Evolutionary conservation across 1,140 invertebrate genomes (phyloP).

Genomic region (Diorhabda elongata): DNA sequence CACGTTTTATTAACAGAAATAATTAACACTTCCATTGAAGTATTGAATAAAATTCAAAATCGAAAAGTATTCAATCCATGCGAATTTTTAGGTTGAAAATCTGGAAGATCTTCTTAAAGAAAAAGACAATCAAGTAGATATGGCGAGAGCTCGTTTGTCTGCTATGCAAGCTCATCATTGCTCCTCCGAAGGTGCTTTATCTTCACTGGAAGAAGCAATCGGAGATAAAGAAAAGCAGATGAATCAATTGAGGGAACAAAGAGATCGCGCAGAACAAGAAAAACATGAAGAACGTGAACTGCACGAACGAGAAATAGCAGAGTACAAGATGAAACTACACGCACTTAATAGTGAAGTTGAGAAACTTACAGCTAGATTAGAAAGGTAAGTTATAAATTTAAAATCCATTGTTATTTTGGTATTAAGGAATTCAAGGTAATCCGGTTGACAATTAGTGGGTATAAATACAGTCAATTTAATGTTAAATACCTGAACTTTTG

Average conservation of each 20-base stretch:
- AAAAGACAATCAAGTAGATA: conserved; percentile 96
- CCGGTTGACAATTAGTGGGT: no score
- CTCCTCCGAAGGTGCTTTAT: conserved; percentile 85
- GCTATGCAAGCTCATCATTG: conserved; percentile 91
- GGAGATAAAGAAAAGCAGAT: conserved; percentile 97
- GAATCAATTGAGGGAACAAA: conserved; percentile 64
- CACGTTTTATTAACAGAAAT: no score
- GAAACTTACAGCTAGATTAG: conserved; percentile 80
- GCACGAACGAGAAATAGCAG: conserved; percentile 88
- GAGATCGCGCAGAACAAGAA: conserved; percentile 94
- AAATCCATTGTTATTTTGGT: no score
- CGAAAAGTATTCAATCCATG: no score
- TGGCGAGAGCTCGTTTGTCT: conserved; percentile 82
- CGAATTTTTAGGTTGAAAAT: conserved; percentile 80
- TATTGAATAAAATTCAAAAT: no score
- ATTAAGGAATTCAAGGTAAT: no score
- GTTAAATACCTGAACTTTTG: no score
- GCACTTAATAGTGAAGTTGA: conserved; percentile 86
- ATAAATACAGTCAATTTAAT: no score
- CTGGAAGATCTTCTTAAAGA: conserved; percentile 94
- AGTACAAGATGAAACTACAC: conserved; percentile 93
- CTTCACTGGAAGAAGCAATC: conserved; percentile 91
- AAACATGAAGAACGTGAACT: conserved; percentile 92
- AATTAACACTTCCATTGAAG: no score
- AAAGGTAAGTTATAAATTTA: conserved; percentile 46